Base-by-base conservation (phyloP, 2,888 invertebrate genomes). In the Drosophila vallismaia region DNA sequence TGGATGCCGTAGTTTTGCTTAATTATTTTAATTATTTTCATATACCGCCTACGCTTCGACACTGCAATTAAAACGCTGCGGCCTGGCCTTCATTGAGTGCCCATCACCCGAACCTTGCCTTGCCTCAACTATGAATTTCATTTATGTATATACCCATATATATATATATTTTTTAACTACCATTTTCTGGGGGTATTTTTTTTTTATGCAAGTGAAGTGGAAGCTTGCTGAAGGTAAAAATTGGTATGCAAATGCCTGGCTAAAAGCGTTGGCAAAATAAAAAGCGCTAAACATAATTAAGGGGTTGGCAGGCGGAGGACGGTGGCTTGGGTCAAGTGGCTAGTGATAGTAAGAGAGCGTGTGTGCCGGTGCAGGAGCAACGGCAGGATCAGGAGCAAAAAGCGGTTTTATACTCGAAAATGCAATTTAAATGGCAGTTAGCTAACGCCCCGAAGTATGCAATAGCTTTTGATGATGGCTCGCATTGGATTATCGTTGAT, bases 1-100 rank as follows among this genome's bases (percentile, higher is more conserved):
- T 31, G 46, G 63, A 12, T 64, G 67, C 64, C 82, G 77, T 85
- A 82, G 79, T 85, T 85, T 78, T 76, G 73, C 83, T 82, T 86
- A 82, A 82, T 82, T 82, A 85, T 82, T 86, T 82, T 85, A 85
- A 86, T 86, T 86, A 83, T 85, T 82, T 77, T 76, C 67, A 68
- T 85, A 73, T 79, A 67, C 76, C 77, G 77, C 79, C 77, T 64
- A 79, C 71, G 64, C 55, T 58, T 48, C 45, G 51, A 75, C 79
- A 77, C 79, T 75, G 86, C 81, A 83, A 83, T 86, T 83, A 86
- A 83, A 83, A 86, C 79, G 56, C 75, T 77, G 75, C 52, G 59
- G 49, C 71, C 70, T 53, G 63, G 64, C 71, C 71, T 64, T 67
- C 66, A 67, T 66, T 66, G 66, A 67, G 66, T 67, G 66, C 66